Percentiles rank a stretch among this genome's conserved stretches.
Conservation (phyloP, 2,113 vertebrate species). For the Corvus moneduloides region DNA sequence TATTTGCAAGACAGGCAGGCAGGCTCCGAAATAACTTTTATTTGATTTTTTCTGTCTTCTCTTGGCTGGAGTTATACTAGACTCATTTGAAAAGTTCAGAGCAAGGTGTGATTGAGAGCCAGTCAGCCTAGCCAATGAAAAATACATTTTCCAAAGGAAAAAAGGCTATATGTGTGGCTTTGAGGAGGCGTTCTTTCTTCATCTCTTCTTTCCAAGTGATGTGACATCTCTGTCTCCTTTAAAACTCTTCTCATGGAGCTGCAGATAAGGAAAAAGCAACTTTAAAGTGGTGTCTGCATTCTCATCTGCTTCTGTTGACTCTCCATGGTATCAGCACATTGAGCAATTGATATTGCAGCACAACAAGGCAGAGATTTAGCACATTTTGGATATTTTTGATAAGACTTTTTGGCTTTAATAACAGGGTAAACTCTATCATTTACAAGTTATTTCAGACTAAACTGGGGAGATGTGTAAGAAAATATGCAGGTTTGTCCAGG, state of each 20-base stretch:
- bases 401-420: not conserved
- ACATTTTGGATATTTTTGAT: not conserved
- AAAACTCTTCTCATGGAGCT: not conserved
- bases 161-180: not conserved
- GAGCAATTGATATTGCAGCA: not conserved
- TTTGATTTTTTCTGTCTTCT: not conserved
- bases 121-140: not conserved
- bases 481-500: not conserved
- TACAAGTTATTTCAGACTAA: not conserved
- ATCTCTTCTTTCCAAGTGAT: not conserved
- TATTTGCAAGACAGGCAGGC: not conserved
- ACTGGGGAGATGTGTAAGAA: not conserved
- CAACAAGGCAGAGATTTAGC: not conserved
- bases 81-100: not conserved
- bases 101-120: not conserved
- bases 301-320: not conserved
- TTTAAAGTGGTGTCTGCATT: not conserved
- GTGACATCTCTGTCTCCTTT: not conserved
- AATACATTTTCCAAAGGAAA: not conserved
- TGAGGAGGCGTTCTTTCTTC: not conserved
- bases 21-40: not conserved
- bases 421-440: not conserved
- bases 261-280: not conserved
- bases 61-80: not conserved
- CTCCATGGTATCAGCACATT: fast-evolving